These are phyloP conservation scores for Drymonia ruficornis DNA, from an alignment of 2,888 invertebrate species.

Conservation along the genomic window DNA sequence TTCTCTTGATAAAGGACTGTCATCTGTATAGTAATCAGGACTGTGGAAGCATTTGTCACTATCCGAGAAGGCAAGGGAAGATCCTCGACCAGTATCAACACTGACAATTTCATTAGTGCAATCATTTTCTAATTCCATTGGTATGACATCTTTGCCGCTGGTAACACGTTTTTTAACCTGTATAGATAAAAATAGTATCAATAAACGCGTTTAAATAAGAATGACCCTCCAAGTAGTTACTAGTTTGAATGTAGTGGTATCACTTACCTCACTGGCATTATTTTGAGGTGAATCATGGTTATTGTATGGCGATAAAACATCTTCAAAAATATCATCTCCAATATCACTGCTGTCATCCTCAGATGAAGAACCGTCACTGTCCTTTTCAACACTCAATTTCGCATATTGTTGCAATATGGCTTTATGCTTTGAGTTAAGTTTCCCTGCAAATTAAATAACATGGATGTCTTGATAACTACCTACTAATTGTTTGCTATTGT, in stretches of 20 bases:
- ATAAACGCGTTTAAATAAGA: neutral
- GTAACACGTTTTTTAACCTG: constrained; percentile 15
- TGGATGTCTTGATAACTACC: neutral
- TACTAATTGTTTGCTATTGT: too few species aligned
- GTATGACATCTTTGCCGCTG: constrained; percentile 9
- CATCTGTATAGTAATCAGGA: constrained; percentile 56
- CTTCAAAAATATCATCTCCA: constrained; percentile 41
- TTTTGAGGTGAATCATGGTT: constrained; percentile 10
- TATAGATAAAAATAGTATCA: constrained; percentile 1
- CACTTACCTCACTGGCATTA: constrained; percentile 22
- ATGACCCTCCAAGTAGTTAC: neutral
- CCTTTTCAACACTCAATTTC: constrained; percentile 26
- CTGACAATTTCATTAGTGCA: constrained; percentile 52
- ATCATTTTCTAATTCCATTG: constrained; percentile 23
- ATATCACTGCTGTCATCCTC: constrained; percentile 31
- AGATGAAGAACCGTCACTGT: constrained; percentile 26
- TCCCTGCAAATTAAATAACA: constrained; percentile 47
- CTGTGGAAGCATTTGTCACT: constrained; percentile 65
- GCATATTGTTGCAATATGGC: constrained; percentile 46
- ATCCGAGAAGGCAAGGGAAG: constrained; percentile 69
- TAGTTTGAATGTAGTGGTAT: neutral
- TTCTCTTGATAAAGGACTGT: constrained; percentile 46
- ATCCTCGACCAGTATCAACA: constrained; percentile 73
- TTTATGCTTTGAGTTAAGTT: constrained; percentile 38
- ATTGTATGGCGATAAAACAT: constrained; percentile 17